A percentile compares a stretch with the other conserved stretches of the same genome.
These are phyloP conservation scores for Pseudolycoriella hygida DNA, from an alignment of 2,888 invertebrate species.

Conservation along the genomic window DNA sequence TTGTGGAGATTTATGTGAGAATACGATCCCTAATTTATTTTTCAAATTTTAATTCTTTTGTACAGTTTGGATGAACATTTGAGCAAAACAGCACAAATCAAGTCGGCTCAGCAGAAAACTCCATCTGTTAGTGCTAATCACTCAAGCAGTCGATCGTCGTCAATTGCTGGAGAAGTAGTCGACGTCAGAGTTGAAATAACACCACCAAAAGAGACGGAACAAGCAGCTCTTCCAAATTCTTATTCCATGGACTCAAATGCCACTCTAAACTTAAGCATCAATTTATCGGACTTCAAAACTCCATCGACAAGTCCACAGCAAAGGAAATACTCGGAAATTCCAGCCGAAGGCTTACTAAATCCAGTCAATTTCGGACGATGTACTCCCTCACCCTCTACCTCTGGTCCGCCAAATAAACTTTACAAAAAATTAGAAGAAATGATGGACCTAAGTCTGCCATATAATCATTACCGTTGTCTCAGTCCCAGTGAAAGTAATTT, in stretches of 20 bases:
- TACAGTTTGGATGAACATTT: slow-evolving; percentile 43
- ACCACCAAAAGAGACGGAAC: slow-evolving; percentile 21
- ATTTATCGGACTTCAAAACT: slow-evolving; percentile 9
- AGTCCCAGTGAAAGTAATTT: slow-evolving; percentile 41
- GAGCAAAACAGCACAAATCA: slow-evolving; percentile 31
- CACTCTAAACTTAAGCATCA: slow-evolving; percentile 15
- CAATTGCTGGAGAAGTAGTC: slow-evolving; percentile 26
- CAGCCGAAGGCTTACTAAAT: slow-evolving; percentile 22
- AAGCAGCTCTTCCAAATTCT: slow-evolving; percentile 22
- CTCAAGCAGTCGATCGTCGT: slow-evolving; percentile 28
- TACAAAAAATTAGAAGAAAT: slow-evolving; percentile 30
- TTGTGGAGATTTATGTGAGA: too few relatives aligned
- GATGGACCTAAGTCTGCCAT: slow-evolving; percentile 51
- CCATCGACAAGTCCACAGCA: slow-evolving; percentile 11
- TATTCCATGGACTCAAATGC: slow-evolving; percentile 28
- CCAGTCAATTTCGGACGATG: slow-evolving; percentile 26
- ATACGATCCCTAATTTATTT: too few relatives aligned
- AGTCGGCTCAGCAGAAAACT: slow-evolving; percentile 18
- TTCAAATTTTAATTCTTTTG: background rate
- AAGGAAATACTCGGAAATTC: slow-evolving; percentile 25
- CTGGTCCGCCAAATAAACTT: slow-evolving; percentile 21
- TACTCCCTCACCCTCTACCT: slow-evolving; percentile 13
- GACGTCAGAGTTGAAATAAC: slow-evolving; percentile 30
- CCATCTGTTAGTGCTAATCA: slow-evolving; percentile 27
- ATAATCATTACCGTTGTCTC: slow-evolving; percentile 55